phyloP scores from a whole-genome alignment of 2,888 invertebrate genomes.

The Polydrusus pterygomalis region DNA sequence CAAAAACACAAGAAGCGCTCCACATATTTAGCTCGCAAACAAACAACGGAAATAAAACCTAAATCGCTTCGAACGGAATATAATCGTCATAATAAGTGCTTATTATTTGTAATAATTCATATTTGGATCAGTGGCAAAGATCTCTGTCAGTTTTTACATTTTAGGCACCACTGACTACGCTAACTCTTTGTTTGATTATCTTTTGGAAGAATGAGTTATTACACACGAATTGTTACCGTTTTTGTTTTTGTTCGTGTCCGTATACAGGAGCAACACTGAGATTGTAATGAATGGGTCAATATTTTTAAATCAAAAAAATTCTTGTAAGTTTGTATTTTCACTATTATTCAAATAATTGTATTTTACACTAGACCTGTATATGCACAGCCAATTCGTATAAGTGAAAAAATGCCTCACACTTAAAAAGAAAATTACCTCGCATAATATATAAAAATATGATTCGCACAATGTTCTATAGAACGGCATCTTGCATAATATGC shows the following conservation, averaged over 20 bases:
- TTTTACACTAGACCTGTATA: too few species aligned
- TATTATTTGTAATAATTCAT: slow-evolving; percentile 70
- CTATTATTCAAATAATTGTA: too few species aligned
- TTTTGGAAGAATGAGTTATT: slow-evolving; percentile 44
- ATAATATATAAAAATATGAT: too few species aligned
- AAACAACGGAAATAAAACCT: slow-evolving; percentile 69
- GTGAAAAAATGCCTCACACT: too few species aligned
- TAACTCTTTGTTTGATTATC: slow-evolving; percentile 53
- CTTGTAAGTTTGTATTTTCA: too few species aligned
- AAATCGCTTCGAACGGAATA: slow-evolving; percentile 66
- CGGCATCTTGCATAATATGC: too few species aligned
- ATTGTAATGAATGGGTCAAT: too few species aligned
- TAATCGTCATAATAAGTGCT: slow-evolving; percentile 66
- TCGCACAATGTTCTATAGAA: too few species aligned
- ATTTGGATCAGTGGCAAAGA: slow-evolving; percentile 59
- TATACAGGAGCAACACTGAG: slow-evolving; percentile 14
- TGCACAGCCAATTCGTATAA: too few species aligned
- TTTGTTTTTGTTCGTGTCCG: slow-evolving; percentile 4
- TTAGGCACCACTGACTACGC: slow-evolving; percentile 54
- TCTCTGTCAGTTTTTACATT: slow-evolving; percentile 55
- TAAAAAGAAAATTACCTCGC: too few species aligned
- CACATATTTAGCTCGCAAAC: slow-evolving; percentile 68
- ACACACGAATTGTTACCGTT: slow-evolving; percentile 45
- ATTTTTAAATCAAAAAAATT: too few species aligned
- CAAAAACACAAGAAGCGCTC: slow-evolving; percentile 64